Percentiles rank a stretch among this genome's conserved stretches.
These are phyloP conservation scores for Hofmannophila pseudospretella DNA, from an alignment of 2,888 invertebrate genomes.

Conservation along the genomic window DNA sequence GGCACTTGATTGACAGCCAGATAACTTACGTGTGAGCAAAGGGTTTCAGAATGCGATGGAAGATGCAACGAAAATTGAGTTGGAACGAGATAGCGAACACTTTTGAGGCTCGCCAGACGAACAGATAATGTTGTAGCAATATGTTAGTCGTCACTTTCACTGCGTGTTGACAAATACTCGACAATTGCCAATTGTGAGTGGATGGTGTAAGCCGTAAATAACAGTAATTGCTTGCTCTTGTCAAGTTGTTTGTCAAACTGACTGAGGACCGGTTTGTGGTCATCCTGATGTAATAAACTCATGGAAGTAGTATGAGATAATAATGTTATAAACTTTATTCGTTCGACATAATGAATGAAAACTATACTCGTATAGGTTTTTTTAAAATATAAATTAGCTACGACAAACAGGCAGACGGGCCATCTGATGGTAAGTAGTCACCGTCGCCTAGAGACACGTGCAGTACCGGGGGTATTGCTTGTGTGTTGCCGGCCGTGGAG, in stretches of 20 bases:
- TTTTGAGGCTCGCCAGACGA: not conserved
- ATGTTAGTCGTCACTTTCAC: slow-evolving; percentile 8
- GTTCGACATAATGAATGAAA: too few relatives aligned
- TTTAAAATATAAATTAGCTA: too few relatives aligned
- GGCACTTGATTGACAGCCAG: slow-evolving; percentile 27
- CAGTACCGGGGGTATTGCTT: too few relatives aligned
- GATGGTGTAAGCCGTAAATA: not conserved
- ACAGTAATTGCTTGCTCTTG: not conserved
- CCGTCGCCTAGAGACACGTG: too few relatives aligned
- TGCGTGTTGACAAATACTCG: slow-evolving; percentile 4
- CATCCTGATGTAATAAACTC: not conserved
- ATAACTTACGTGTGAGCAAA: not conserved
- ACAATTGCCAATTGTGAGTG: slow-evolving; percentile 5
- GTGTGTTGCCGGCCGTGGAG: too few relatives aligned
- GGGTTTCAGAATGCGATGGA: not conserved
- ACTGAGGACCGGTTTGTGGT: not conserved
- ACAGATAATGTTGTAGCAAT: not conserved
- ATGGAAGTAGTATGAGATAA: too few relatives aligned
- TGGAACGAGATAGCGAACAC: not conserved
- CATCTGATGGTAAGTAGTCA: too few relatives aligned
- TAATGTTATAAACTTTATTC: too few relatives aligned
- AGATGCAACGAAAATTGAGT: not conserved
- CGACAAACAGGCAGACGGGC: too few relatives aligned
- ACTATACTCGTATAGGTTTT: too few relatives aligned
- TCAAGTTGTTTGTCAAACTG: not conserved